A percentile compares a stretch with the other conserved stretches of the same genome.
phyloP scores from a whole-genome alignment of 2,113 vertebrate species.

The Cyrtonyx montezumae region DNA sequence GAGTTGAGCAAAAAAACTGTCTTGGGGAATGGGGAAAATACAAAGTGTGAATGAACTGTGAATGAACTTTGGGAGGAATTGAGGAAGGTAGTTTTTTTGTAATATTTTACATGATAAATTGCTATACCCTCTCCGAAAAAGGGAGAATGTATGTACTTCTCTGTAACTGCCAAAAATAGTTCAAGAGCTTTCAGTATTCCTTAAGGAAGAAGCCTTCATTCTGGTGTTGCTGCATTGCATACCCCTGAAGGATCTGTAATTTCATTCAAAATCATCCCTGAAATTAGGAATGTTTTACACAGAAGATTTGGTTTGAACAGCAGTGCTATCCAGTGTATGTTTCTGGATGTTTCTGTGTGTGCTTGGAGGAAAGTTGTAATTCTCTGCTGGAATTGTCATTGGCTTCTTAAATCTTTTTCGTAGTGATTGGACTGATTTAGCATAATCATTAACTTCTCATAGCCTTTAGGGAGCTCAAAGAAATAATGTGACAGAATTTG shows the following conservation, averaged over 20 bases:
- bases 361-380: background rate
- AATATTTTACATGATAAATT: background rate
- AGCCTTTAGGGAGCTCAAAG: background rate
- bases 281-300: background rate
- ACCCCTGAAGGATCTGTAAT: background rate
- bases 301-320: background rate
- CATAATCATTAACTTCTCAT: background rate
- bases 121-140: background rate
- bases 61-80: background rate
- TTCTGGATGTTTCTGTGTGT: background rate
- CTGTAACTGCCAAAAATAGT: background rate
- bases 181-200: background rate
- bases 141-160: background rate
- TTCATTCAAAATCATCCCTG: background rate
- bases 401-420: background rate
- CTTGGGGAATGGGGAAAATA: background rate
- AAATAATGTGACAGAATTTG: background rate
- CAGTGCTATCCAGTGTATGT: background rate
- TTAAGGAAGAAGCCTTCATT: background rate
- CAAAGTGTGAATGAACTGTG: background rate
- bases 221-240: background rate
- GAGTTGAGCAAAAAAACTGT: background rate
- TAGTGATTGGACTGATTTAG: fast-evolving
- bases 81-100: background rate
- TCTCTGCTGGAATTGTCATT: background rate